Percentiles rank a stretch among this genome's conserved stretches.
Conservation (phyloP, 2,797 vertebrate genomes). For the Diceros bicornis region DNA sequence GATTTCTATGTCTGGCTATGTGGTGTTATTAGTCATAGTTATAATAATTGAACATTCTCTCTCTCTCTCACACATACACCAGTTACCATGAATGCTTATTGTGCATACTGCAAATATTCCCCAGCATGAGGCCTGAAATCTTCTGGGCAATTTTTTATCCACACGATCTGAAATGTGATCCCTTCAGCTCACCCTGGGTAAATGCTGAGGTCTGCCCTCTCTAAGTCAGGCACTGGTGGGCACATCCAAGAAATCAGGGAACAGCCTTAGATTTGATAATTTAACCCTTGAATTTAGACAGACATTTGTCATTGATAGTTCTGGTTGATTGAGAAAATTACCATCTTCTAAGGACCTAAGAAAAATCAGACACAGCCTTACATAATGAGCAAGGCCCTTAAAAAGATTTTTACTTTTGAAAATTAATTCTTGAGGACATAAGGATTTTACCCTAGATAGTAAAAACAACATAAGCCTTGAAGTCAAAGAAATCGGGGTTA, state of each 20-base stretch:
- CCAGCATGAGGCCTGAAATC: not conserved
- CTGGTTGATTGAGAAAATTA: slow-evolving; percentile 66
- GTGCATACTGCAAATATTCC: not conserved
- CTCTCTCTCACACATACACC: not conserved
- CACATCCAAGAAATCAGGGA: not conserved
- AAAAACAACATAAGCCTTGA: not conserved
- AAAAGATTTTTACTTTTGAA: slow-evolving; percentile 58
- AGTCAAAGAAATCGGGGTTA: not conserved
- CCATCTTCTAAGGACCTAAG: not conserved
- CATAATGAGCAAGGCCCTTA: slow-evolving; percentile 36
- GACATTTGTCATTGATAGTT: slow-evolving; percentile 12
- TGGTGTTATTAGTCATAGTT: not conserved
- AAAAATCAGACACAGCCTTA: slow-evolving; percentile 52
- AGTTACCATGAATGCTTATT: not conserved
- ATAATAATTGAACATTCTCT: not conserved
- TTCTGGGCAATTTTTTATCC: not conserved
- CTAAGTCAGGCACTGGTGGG: not conserved
- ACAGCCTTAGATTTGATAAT: not conserved
- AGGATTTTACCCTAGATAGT: not conserved
- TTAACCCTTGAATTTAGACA: slow-evolving; percentile 69
- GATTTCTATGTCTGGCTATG: not conserved
- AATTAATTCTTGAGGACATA: slow-evolving; percentile 17
- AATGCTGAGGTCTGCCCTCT: not conserved
- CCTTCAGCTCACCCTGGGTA: not conserved
- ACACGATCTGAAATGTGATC: not conserved